A percentile compares a stretch with the other conserved stretches of the same genome.
phyloP scores from a whole-genome alignment of 2,888 invertebrate species.

The Diaphora mendica region DNA sequence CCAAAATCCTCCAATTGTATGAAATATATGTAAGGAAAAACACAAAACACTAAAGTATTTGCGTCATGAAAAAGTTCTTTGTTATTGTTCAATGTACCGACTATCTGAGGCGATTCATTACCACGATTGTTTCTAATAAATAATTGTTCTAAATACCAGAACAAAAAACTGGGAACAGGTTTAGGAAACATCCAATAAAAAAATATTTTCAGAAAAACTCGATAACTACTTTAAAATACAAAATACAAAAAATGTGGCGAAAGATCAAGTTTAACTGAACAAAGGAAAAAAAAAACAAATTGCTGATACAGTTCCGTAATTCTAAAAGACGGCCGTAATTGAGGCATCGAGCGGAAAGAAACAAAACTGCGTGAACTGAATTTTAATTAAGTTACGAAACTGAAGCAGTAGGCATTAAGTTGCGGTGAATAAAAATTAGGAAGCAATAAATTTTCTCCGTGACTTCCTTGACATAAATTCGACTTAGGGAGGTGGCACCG shows the following conservation, averaged over 20 bases:
- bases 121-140: background rate
- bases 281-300: constrained; percentile 18
- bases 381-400: constrained; percentile 44
- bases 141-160: background rate
- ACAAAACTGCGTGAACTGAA: constrained; percentile 46
- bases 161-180: background rate
- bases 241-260: background rate
- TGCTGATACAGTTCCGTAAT: constrained; percentile 25
- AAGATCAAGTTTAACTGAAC: background rate
- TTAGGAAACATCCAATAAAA: background rate
- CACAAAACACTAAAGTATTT: constrained; percentile 30
- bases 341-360: constrained; percentile 44
- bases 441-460: constrained; percentile 40
- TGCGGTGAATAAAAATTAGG: constrained; percentile 50
- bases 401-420: constrained; percentile 35
- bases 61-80: constrained; percentile 29
- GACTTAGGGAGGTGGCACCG: constrained; percentile 39
- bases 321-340: constrained; percentile 22
- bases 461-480: constrained; percentile 51
- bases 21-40: constrained; percentile 42
- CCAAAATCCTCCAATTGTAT: constrained; percentile 25
- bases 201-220: background rate
- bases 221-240: background rate
- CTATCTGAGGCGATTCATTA: constrained; percentile 24
- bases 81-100: constrained; percentile 28